These are phyloP conservation scores for Drosophila mauritiana DNA, from an alignment of 1,140 invertebrate genomes.

Conservation along the genomic window DNA sequence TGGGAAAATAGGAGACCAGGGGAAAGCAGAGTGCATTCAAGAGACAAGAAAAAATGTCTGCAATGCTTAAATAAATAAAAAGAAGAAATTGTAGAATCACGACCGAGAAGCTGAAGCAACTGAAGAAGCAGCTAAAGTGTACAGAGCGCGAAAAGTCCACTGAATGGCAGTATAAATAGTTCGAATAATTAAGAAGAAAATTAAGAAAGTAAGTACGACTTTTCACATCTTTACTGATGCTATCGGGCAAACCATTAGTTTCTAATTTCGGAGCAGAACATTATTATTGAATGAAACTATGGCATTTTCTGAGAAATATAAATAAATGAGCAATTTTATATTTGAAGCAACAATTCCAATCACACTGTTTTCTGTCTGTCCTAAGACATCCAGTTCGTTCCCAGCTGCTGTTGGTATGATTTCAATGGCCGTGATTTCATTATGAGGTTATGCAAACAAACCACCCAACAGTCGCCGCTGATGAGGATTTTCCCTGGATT, in stretches of 20 bases:
- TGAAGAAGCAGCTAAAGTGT: slow-evolving; percentile 16
- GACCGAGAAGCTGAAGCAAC: slow-evolving; percentile 52
- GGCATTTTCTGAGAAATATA: neutral
- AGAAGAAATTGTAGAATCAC: slow-evolving; percentile 82
- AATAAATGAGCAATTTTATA: too few species aligned
- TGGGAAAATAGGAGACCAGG: slow-evolving; percentile 12
- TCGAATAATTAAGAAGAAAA: neutral
- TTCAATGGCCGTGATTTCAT: slow-evolving; percentile 42
- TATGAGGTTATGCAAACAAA: slow-evolving; percentile 44
- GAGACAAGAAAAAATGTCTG: slow-evolving; percentile 72
- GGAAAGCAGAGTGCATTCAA: slow-evolving; percentile 5
- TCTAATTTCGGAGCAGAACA: too few species aligned
- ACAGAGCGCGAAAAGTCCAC: slow-evolving; percentile 5
- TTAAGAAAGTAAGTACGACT: neutral
- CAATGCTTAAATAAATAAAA: slow-evolving; percentile 83
- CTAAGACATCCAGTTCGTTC: slow-evolving; percentile 1
- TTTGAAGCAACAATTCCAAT: neutral
- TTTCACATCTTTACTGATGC: neutral
- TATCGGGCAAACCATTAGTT: too few species aligned
- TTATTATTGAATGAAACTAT: too few species aligned
- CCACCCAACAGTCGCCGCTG: slow-evolving; percentile 30
- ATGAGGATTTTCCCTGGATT: slow-evolving; percentile 25
- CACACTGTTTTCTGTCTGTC: slow-evolving; percentile 11
- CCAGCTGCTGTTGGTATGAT: slow-evolving; percentile 21
- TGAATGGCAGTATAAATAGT: neutral